Conservation (phyloP, 2,888 invertebrate species). For the Harpalus rufipes region DNA sequence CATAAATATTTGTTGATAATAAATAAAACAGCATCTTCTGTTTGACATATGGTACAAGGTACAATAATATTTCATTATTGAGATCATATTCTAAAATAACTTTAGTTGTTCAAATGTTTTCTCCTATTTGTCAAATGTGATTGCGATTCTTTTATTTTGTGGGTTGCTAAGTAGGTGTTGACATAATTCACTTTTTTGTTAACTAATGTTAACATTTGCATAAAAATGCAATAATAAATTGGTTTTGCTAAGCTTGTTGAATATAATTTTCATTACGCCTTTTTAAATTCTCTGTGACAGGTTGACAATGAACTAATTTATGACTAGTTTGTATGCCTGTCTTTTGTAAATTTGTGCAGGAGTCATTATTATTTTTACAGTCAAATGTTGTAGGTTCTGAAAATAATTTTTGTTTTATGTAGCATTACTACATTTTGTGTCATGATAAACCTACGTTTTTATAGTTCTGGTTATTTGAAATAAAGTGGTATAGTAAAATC, state of each 20-base stretch:
- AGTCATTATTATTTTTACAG: not conserved
- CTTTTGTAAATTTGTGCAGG: slow-evolving; percentile 1
- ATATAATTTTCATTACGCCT: slow-evolving; percentile 15
- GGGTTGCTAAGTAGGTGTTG: slow-evolving; percentile 15
- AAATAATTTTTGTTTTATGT: not conserved
- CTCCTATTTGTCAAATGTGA: not conserved
- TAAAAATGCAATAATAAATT: slow-evolving; percentile 31
- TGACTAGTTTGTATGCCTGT: not conserved
- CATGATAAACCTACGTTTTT: not conserved
- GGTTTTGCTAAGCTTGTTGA: not conserved
- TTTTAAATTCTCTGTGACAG: slow-evolving; percentile 1
- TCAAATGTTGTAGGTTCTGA: not conserved
- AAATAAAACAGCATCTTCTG: not conserved
- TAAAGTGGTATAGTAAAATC: not conserved
- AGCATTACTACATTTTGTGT: not conserved
- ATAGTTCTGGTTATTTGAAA: not conserved
- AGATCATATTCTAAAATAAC: slow-evolving; percentile 51
- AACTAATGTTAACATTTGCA: slow-evolving; percentile 22
- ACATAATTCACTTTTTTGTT: slow-evolving; percentile 12
- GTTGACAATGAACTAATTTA: slow-evolving; percentile 5
- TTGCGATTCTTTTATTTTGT: slow-evolving; percentile 10
- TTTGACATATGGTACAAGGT: not conserved
- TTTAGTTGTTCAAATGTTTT: slow-evolving; percentile 5
- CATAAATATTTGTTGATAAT: slow-evolving; percentile 31
- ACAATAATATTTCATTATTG: not conserved